A percentile compares a stretch with the other conserved stretches of the same genome.
Evolutionary conservation across 2,888 invertebrate genomes (phyloP).

Genomic region (Ceraclea dissimilis): DNA sequence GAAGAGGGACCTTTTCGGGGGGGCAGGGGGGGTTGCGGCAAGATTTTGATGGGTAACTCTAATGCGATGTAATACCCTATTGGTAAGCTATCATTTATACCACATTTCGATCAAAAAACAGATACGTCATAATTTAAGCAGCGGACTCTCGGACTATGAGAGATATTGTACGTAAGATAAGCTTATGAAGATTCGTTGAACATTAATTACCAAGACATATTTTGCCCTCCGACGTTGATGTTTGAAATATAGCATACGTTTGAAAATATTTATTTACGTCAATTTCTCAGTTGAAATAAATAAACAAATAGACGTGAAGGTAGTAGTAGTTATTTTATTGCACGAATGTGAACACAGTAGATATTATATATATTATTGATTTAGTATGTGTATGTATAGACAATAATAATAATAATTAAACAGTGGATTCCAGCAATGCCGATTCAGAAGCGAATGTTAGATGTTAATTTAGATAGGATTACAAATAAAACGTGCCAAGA

Average conservation of each 20-base stretch:
- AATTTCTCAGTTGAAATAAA: background rate
- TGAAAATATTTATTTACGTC: background rate
- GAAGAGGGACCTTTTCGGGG: no score
- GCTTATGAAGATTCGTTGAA: background rate
- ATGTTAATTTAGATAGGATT: conserved; percentile 25
- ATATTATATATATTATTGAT: no score
- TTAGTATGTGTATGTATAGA: no score
- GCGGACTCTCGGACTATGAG: no score
- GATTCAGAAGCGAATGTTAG: conserved; percentile 15
- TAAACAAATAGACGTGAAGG: background rate
- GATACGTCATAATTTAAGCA: no score
- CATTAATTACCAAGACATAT: background rate
- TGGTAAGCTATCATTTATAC: no score
- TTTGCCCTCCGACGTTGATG: background rate
- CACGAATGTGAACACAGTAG: background rate
- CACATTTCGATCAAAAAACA: no score
- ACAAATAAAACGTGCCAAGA: conserved; percentile 20
- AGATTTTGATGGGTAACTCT: no score
- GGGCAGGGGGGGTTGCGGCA: no score
- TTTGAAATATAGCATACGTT: background rate
- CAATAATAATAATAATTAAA: background rate
- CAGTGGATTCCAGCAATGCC: conserved; percentile 1
- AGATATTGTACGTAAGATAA: no score
- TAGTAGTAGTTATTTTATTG: background rate
- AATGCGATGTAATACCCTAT: no score